phyloP scores from a whole-genome alignment of 2,113 vertebrate species.

The Microcebus tavaratra region DNA sequence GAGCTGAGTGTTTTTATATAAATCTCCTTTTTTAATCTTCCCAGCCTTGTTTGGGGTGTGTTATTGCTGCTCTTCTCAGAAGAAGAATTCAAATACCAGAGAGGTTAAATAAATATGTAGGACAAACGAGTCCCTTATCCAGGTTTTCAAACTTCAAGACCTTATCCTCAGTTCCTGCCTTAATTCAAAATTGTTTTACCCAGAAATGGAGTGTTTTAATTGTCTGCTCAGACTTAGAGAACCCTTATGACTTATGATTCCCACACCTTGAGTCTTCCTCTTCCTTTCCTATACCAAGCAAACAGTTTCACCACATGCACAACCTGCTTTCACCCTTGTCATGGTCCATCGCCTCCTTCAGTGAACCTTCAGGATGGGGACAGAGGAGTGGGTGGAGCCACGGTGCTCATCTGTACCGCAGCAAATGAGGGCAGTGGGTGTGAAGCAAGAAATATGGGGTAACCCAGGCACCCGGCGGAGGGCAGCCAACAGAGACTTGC shows the following conservation, averaged over 20 bases:
- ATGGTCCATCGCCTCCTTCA: rapidly evolving
- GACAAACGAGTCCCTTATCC: neutral
- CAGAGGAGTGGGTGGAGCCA: too few species aligned
- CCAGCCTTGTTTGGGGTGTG: neutral
- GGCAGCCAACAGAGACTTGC: neutral
- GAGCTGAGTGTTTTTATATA: neutral
- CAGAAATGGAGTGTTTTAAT: neutral
- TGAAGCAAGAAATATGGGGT: neutral
- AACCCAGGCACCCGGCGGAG: rapidly evolving
- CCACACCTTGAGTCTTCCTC: neutral
- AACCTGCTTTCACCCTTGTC: neutral
- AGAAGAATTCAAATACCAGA: conserved; percentile 31
- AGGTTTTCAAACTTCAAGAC: conserved; percentile 1
- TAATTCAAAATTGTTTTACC: neutral
- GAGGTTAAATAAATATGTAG: neutral
- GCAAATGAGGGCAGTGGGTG: neutral
- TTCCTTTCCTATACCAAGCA: neutral
- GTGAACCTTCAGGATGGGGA: neutral
- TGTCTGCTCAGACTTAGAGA: neutral
- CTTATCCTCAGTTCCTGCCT: neutral
- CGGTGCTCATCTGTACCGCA: too few species aligned
- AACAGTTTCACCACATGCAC: neutral
- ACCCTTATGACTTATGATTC: neutral
- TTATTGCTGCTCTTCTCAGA: neutral
- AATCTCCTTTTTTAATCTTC: neutral